Evolutionary conservation across 2,797 vertebrate species (phyloP).

Genomic region (Paguma larvata): DNA sequence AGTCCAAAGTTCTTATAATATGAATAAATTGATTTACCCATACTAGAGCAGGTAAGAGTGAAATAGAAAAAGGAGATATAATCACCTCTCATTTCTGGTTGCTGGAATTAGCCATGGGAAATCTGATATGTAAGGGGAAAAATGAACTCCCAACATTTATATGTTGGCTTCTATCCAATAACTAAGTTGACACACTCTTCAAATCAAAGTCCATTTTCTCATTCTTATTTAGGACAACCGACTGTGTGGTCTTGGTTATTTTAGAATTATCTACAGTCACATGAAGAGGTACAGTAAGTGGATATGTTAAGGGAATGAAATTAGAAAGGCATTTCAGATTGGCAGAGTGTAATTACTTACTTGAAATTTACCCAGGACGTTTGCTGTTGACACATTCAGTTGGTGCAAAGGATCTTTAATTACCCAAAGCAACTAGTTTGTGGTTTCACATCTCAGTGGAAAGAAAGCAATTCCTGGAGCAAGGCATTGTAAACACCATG

Average conservation of each 20-base stretch:
- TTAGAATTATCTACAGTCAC: conserved; percentile 55
- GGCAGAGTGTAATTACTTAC: conserved; percentile 75
- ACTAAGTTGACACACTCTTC: conserved; percentile 11
- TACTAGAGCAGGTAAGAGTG: background rate
- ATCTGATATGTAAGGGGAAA: conserved; percentile 38
- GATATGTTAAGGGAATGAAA: conserved; percentile 55
- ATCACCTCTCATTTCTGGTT: conserved; percentile 54
- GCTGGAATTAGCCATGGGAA: conserved; percentile 61
- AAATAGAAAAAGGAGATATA: background rate
- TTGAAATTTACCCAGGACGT: conserved; percentile 78
- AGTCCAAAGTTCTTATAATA: conserved; percentile 55
- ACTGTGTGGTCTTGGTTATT: conserved; percentile 65
- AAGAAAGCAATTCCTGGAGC: conserved; percentile 72
- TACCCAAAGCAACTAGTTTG: conserved; percentile 79
- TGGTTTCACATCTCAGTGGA: conserved; percentile 80
- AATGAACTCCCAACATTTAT: conserved; percentile 16
- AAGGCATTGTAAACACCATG: conserved; percentile 71
- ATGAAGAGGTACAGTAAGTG: conserved; percentile 56
- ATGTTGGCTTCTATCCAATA: conserved; percentile 35
- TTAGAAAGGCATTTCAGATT: conserved; percentile 67
- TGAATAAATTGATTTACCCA: conserved; percentile 70
- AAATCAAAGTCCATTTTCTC: conserved; percentile 58
- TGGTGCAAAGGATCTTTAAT: conserved; percentile 80
- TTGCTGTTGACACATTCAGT: conserved; percentile 78
- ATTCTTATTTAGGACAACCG: conserved; percentile 33